Percentiles rank a stretch among this genome's conserved stretches.
Conservation (phyloP, 2,113 vertebrate species). For the Taurulus bubalis region DNA sequence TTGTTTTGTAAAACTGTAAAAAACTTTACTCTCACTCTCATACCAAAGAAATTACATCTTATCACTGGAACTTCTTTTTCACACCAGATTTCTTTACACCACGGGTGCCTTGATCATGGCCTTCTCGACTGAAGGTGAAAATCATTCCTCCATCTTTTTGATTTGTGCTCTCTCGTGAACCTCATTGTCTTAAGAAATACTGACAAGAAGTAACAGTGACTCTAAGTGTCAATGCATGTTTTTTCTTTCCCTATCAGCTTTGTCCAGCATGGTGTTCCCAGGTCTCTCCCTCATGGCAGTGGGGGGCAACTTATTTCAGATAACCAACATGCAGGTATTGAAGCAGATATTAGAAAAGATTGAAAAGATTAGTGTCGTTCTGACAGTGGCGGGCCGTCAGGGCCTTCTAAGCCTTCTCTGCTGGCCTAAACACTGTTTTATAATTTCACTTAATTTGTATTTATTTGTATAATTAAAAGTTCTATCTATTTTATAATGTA, state of each 20-base stretch:
- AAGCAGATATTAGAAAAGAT: not conserved
- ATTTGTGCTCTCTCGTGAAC: not conserved
- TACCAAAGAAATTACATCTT: too few species aligned
- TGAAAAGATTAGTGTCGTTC: too few species aligned
- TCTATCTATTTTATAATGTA: too few species aligned
- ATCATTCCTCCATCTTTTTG: not conserved
- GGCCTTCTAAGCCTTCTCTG: too few species aligned
- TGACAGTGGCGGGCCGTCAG: too few species aligned
- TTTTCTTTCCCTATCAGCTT: slow-evolving; percentile 67
- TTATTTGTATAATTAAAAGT: too few species aligned
- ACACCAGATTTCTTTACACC: slow-evolving; percentile 69
- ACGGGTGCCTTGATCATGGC: slow-evolving; percentile 68
- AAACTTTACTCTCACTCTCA: too few species aligned
- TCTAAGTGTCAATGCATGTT: not conserved
- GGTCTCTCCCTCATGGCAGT: slow-evolving; percentile 86
- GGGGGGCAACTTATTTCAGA: slow-evolving; percentile 89
- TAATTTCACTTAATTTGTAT: too few species aligned
- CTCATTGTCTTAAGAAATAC: too few species aligned
- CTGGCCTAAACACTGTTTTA: too few species aligned
- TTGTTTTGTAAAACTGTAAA: too few species aligned
- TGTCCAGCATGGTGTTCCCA: slow-evolving; percentile 86
- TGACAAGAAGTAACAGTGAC: not conserved
- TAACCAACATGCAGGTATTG: slow-evolving; percentile 94
- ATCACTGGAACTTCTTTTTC: too few species aligned
- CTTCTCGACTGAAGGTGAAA: slow-evolving; percentile 67